Base-by-base conservation (phyloP, 2,888 invertebrate species). In the Camponotus fellah region DNA sequence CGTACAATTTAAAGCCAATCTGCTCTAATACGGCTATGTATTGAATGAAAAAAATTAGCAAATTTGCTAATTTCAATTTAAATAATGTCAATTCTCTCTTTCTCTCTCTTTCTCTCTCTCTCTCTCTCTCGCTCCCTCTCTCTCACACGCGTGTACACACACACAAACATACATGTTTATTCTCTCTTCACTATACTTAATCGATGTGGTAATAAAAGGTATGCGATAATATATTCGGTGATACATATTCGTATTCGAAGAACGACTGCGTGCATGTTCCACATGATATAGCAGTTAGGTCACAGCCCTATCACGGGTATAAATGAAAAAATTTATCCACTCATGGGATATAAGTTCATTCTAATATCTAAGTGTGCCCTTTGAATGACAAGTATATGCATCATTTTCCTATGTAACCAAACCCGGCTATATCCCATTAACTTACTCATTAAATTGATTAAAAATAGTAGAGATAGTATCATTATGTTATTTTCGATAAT, bases 211-310 rank as follows among this genome's bases (percentile, higher is more conserved):
- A 53, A 77, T 14, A n/a, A 79, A 12, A 76, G 34, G 9, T 40
- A 56, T 10, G 53, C 26, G 32, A 71, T 71, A 71, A 79, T 71
- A 79, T 34, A 79, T 86, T 86, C 71, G 58, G 76, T 37, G 76
- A 65, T 65, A 75, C 32, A 43, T 76, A 10, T 74, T 4, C 75
- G 60, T 37, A 17, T 66, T 49, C 34, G 37, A 76, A 46, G 65
- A 76, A 34, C 49, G 76, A 32, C 64, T 46, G 69, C 26, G 56
- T 46, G 26, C 46, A 64, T 43, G 86, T 88, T 88, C 82, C 88
- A 85, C 80, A 65, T 86, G 83, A 82, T 83, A 72, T 85, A 81
- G 76, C 87, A 90, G 88, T 82, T 83, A 58, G 90, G 89, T 90
- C 90, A 85, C 81, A 86, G 84, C 85, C 86, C 87, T 85, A 75